Base-by-base conservation (phyloP, 2,113 vertebrate species). In the Dolichotis patagonum region DNA sequence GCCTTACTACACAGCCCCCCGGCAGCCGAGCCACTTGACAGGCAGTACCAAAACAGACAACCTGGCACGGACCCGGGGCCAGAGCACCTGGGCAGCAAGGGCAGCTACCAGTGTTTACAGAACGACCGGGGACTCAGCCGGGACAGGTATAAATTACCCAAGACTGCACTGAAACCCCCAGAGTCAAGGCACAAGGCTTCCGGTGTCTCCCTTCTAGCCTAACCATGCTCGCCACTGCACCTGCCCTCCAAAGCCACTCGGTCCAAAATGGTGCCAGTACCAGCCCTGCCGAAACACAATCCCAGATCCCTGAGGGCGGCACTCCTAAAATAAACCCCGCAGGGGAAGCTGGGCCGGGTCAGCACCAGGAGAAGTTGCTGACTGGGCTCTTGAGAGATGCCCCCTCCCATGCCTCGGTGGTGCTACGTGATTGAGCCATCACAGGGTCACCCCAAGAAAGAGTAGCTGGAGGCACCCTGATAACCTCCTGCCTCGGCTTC, bases 91-190 rank as follows among this genome's bases (percentile, higher is more conserved):
- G 98, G 96, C 63, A 0, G 94, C 96, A 93, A 94, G 94, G 98
- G 97, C 98, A 99, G 98, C 98, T 98, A 98, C 99, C 98, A 97
- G 96, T 99, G 99, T 99, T 99, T 99, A 99, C 98, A 98, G 99
- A 99, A 99, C 93, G 98, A 98, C 98, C 38, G 1, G 63, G 90
- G 96, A 87, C 98, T 98, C 98, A 94, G 98, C 98, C 97, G 98
- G 97, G 96, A 94, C 52, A 1, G 97, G 97, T n/a, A 90, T 98
- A 98, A 99, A 98, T 98, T 97, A 98, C 92, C 96, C 91, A 0
- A 67, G 97, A 98, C 85, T 19, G 91, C 58, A 58, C 69, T 1
- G 97, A 91, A 98, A 93, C 65, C 2, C 4, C 98, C 88, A 30
- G 0, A 96, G 98, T 65, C 32, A 85, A 85, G 0, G 8, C 62